These are phyloP conservation scores for Eolophus roseicapilla DNA, from an alignment of 2,113 vertebrate species.

Conservation along the genomic window DNA sequence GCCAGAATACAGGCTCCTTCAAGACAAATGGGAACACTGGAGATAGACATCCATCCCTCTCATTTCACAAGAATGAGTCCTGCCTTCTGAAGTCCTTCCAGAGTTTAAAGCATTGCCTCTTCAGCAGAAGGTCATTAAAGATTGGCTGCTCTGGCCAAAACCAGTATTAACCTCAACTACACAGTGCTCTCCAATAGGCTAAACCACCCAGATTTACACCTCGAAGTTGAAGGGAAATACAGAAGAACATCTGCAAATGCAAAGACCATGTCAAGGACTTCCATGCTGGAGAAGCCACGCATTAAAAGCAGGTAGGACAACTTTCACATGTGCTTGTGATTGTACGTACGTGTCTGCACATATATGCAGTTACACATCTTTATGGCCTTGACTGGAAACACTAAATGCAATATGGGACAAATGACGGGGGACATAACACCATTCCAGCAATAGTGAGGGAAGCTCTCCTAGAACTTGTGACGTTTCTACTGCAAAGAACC, in stretches of 20 bases:
- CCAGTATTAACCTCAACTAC: neutral
- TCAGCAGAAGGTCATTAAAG: neutral
- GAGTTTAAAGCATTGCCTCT: neutral
- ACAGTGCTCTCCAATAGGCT: neutral
- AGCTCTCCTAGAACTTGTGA: neutral
- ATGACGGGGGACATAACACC: neutral
- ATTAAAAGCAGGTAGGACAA: neutral
- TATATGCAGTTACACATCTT: rapidly evolving
- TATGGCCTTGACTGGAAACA: neutral
- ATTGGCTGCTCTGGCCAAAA: neutral
- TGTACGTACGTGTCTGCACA: rapidly evolving
- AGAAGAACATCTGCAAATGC: neutral
- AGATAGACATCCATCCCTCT: rapidly evolving
- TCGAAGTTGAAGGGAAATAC: neutral
- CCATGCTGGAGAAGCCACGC: neutral
- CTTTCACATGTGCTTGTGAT: neutral
- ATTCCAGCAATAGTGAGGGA: neutral
- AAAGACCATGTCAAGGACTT: neutral
- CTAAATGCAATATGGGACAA: neutral
- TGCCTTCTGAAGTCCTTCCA: neutral
- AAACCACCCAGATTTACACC: neutral
- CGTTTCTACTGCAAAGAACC: neutral
- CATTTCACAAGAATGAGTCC: neutral
- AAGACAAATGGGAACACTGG: neutral
- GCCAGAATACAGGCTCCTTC: neutral